Evolutionary conservation across 1,140 invertebrate genomes (phyloP), one percentile per base, ranked within the genome.

Genomic region (Pemphigus obesinymphae): DNA sequence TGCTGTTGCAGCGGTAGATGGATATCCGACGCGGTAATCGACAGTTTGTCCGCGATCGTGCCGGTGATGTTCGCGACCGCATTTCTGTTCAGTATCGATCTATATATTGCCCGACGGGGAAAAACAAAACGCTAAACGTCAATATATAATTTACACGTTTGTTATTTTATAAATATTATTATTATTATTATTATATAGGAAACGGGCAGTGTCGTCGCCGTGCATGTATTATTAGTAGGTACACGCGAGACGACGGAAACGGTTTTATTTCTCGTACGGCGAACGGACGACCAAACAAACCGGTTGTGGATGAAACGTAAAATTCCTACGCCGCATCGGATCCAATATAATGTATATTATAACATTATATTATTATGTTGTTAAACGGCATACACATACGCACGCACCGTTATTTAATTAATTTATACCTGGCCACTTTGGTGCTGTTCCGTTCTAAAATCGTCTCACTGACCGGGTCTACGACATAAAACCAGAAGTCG

Each of bases 401-500:
- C 17, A 37, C 34, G 8, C 34, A 15, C 43, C 23, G 43, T 72
- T 73, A 43, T 63, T 50, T 43, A 87, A 88, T 88, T n/a, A n/a
- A n/a, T n/a, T n/a, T n/a, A n/a, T 87, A 93, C 92, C 90, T 91
- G 84, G 91, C 89, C 15, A 96, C 90, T 55, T 89, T 86, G 6
- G 90, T 89, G 83, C 91, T 91, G 84, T 95, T 94, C 43, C 92
- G 90, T 8, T 89, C 87, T 20, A 96, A 85, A 83, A 96, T 93
- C 53, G 88, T 89, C 80, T 94, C 93, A 0, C 91, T 93, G 43
- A 89, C 89, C 0, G 94, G 94, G 88, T 96, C 94, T 26, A 96
- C 89, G 0, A 93, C 89, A 84, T 96, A 96, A 86, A 96, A 92
- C 93, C 94, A 96, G 4, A 96, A 89, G 85, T 96, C 94, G 0